Base-by-base conservation (phyloP, 2,797 vertebrate genomes). In the Hylomyscus alleni region DNA sequence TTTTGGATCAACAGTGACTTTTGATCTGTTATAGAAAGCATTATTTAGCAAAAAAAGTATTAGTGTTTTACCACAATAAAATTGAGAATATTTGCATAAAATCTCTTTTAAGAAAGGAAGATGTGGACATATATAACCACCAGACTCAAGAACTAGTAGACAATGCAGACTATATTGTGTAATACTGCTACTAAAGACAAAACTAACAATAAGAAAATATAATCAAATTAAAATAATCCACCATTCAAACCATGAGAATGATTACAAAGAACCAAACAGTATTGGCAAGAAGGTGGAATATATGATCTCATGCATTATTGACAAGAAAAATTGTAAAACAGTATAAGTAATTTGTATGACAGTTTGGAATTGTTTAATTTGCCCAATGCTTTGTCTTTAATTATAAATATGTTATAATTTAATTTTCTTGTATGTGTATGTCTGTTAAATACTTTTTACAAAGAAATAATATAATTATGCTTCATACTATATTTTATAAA, bases 391-490 rank as follows among this genome's bases (percentile, higher is more conserved):
- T 83, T 80, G 12, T 44, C 50, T 50, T 90, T 31, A 3, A 54
- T 69, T 91, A 96, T 83, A 76, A 44, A 88, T 26, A 91, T 75
- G n/a, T 15, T 69, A 11, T 9, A 80, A 58, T 93, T 80, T 44
- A 2, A 26, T 69, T 76, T 76, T 77, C 87, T 76, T 92, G 8
- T 26, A 31, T 56, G 56, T 58, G 56, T 65, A 67, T n/a, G 19
- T 80, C 75, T 40, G 14, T 62, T 85, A 67, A 76, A 82, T 2
- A 40, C 7, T 76, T 14, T 15, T 84, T 91, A 47, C 1, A 31
- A 47, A 54, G 4, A 81, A 89, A 52, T 88, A 60, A 82, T 24
- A 52, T 69, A 40, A 86, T 37, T 31, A 31, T 34, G 7, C 1
- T 89, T 86, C 24, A 54, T 34, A 81, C 52, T 26, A 52, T 5